phyloP scores from a whole-genome alignment of 2,888 invertebrate genomes.

The Diarsia mendica region DNA sequence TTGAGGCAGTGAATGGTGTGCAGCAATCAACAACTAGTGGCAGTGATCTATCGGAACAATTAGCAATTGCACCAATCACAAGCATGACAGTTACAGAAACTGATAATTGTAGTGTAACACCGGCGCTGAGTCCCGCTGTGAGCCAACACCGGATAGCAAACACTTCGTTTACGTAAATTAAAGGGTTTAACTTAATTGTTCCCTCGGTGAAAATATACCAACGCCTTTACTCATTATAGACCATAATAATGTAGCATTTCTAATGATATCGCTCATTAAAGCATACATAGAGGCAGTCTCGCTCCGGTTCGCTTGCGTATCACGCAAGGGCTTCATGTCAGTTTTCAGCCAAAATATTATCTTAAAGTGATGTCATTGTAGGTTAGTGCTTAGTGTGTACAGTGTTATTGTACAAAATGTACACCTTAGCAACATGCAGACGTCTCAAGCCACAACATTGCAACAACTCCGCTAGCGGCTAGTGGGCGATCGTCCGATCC shows the following conservation, averaged over 20 bases:
- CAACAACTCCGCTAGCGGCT: constrained; percentile 29
- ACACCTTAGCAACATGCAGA: background rate
- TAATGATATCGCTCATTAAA: constrained; percentile 17
- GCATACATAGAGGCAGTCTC: background rate
- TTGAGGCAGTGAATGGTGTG: constrained; percentile 25
- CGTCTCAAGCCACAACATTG: constrained; percentile 33
- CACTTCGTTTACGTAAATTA: constrained; percentile 42
- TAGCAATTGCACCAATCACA: constrained; percentile 42
- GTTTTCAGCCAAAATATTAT: constrained; percentile 15
- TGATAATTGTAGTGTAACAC: constrained; percentile 33
- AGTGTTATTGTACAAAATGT: background rate
- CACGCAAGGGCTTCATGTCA: background rate
- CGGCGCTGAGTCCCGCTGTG: constrained; percentile 51
- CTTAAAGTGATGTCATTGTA: background rate
- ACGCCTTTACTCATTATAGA: constrained; percentile 15
- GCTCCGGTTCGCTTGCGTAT: constrained; percentile 19
- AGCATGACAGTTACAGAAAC: constrained; percentile 53
- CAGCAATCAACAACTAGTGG: constrained; percentile 27
- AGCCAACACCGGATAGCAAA: constrained; percentile 51
- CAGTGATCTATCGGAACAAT: constrained; percentile 31
- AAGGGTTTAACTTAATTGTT: constrained; percentile 33
- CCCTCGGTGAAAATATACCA: constrained; percentile 15
- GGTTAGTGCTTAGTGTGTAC: background rate
- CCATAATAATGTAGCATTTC: constrained; percentile 15
- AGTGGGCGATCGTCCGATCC: constrained; percentile 59